These are phyloP conservation scores for Calycopis cecrops DNA, from an alignment of 1,140 invertebrate species.

Conservation along the genomic window DNA sequence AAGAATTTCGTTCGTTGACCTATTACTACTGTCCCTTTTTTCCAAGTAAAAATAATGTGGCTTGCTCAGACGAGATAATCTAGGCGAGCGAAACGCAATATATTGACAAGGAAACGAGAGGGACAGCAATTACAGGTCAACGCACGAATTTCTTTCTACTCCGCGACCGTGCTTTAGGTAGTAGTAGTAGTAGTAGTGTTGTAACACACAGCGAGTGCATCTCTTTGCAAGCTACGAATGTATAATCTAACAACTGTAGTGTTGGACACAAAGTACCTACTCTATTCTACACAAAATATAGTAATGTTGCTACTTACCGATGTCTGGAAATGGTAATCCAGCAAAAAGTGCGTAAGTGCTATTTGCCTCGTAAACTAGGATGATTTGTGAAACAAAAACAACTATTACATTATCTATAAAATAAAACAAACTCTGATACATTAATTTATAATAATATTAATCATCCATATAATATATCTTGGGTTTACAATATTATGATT, in stretches of 20 bases:
- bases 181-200: too few species aligned
- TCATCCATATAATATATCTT: background rate
- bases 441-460: conserved; percentile 9
- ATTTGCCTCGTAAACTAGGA: background rate
- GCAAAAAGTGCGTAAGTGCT: conserved; percentile 3
- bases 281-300: background rate
- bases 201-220: too few species aligned
- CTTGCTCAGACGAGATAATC: too few species aligned
- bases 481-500: conserved; percentile 3
- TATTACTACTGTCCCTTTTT: too few species aligned
- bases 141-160: too few species aligned
- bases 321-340: background rate
- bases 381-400: conserved; percentile 6
- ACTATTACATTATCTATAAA: background rate
- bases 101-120: too few species aligned
- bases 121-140: too few species aligned
- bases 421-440: conserved; percentile 1
- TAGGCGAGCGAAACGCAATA: too few species aligned
- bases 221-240: conserved; percentile 2
- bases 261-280: background rate
- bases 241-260: background rate
- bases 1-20: too few species aligned
- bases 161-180: too few species aligned
- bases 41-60: too few species aligned
- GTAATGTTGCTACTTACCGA: conserved; percentile 1